Conservation (phyloP, 2,113 vertebrate species). For the Fulmarus glacialis region DNA sequence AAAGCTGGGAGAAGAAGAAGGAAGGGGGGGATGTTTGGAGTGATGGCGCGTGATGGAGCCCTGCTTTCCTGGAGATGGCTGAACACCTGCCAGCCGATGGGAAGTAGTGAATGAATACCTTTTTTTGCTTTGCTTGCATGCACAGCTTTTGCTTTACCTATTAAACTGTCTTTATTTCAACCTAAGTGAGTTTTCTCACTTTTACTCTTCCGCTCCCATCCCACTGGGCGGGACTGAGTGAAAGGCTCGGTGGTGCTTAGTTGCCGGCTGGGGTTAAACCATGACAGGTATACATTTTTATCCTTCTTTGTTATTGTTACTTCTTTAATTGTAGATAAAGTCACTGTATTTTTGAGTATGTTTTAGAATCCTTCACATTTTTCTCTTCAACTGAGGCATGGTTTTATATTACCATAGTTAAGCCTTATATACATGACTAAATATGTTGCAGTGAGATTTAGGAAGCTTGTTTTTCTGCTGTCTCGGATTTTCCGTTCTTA, state of each 20-base stretch:
- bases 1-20: too few relatives aligned
- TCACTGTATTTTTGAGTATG: not conserved
- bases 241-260: not conserved
- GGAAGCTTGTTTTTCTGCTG: not conserved
- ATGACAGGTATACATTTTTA: not conserved
- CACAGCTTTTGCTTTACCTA: too few relatives aligned
- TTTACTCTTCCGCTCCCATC: too few relatives aligned
- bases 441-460: not conserved
- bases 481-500: not conserved
- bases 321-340: not conserved
- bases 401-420: not conserved
- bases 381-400: not conserved
- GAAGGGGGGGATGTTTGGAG: too few relatives aligned
- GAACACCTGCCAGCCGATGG: too few relatives aligned
- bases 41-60: too few relatives aligned
- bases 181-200: too few relatives aligned
- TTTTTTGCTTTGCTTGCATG: too few relatives aligned
- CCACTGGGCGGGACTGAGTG: not conserved
- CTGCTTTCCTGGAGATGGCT: too few relatives aligned
- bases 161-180: too few relatives aligned
- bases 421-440: not conserved
- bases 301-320: not conserved
- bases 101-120: too few relatives aligned
- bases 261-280: not conserved
- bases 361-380: not conserved